Percentiles rank a stretch among this genome's conserved stretches.
Conservation (phyloP, 2,888 invertebrate species). For the Chalcis sispes region DNA sequence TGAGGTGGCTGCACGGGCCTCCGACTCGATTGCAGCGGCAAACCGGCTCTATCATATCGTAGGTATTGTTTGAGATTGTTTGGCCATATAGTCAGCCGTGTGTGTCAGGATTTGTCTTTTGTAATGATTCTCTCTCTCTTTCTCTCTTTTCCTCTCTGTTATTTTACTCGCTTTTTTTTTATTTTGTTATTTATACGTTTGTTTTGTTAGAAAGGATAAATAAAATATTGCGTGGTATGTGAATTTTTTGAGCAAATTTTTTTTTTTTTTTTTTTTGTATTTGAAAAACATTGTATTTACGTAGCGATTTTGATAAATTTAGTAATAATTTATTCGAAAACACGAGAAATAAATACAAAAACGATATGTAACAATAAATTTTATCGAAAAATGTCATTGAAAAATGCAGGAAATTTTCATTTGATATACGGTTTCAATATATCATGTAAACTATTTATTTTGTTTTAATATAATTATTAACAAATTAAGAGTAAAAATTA, state of each 20-base stretch:
- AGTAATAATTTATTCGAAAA: neutral
- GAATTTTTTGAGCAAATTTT: neutral
- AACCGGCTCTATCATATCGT: slow-evolving; percentile 22
- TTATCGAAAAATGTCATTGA: too few species aligned
- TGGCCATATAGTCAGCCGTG: slow-evolving; percentile 19
- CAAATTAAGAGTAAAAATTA: too few species aligned
- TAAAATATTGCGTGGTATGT: neutral
- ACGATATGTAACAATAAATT: too few species aligned
- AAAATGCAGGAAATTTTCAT: too few species aligned
- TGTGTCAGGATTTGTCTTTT: slow-evolving; percentile 29
- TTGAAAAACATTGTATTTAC: slow-evolving; percentile 1
- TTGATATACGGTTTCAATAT: too few species aligned
- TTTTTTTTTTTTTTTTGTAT: neutral
- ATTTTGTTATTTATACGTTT: slow-evolving; percentile 39
- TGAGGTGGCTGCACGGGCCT: slow-evolving; percentile 24
- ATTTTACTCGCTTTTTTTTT: slow-evolving; percentile 34
- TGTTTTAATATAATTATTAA: too few species aligned
- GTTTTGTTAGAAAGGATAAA: slow-evolving; percentile 18
- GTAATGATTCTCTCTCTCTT: slow-evolving; percentile 38
- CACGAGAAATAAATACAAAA: too few species aligned
- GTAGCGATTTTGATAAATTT: slow-evolving; percentile 2
- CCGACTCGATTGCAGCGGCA: slow-evolving; percentile 25
- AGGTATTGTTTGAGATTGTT: slow-evolving; percentile 42
- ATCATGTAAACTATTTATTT: too few species aligned
- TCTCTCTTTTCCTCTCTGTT: neutral